Conservation (phyloP, 2,888 invertebrate genomes). For the Lymantria dispar region DNA sequence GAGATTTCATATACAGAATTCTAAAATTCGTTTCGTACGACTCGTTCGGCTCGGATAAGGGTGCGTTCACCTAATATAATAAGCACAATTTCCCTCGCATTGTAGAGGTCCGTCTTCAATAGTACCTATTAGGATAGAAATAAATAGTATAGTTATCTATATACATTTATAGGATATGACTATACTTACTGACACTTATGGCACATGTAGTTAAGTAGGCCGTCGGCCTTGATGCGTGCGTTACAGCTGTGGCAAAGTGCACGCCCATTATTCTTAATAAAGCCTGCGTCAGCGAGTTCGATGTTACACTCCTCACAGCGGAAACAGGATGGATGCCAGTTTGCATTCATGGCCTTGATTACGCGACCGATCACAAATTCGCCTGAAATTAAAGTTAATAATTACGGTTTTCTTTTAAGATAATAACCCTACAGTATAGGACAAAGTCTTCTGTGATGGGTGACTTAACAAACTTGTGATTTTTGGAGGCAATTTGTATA, state of each 20-base stretch:
- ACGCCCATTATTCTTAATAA: slow-evolving; percentile 94
- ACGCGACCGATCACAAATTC: slow-evolving; percentile 99
- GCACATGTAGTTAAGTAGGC: slow-evolving; percentile 97
- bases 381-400: slow-evolving; percentile 69
- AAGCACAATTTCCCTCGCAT: too few species aligned
- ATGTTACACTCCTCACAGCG: slow-evolving; percentile 96
- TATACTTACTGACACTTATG: slow-evolving; percentile 97
- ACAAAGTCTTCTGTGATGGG: too few species aligned
- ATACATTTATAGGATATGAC: background rate
- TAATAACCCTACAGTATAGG: too few species aligned
- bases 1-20: too few species aligned
- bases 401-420: too few species aligned
- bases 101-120: too few species aligned
- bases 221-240: slow-evolving; percentile 96
- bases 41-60: too few species aligned
- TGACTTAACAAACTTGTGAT: too few species aligned
- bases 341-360: slow-evolving; percentile 99
- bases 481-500: too few species aligned
- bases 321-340: slow-evolving; percentile 99
- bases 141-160: background rate
- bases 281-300: slow-evolving; percentile 97
- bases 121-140: too few species aligned
- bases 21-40: too few species aligned
- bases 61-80: too few species aligned
- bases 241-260: slow-evolving; percentile 98